Percentiles rank a stretch among this genome's conserved stretches.
Conservation (phyloP, 2,888 invertebrate genomes). For the Pterostichus madidus region DNA sequence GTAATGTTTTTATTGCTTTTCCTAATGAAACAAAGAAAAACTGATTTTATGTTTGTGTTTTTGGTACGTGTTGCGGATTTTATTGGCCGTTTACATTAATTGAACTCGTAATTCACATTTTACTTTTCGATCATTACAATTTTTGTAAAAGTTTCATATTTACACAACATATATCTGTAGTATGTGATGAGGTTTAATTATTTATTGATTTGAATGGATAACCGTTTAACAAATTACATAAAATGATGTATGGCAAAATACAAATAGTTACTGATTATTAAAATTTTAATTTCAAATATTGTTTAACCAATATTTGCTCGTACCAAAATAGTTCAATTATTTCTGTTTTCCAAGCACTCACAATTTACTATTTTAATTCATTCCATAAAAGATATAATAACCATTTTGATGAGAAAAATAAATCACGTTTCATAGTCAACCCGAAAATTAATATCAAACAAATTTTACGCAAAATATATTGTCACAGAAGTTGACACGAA, state of each 20-base stretch:
- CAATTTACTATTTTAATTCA: neutral
- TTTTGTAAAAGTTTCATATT: slow-evolving; percentile 2
- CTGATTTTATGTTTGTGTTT: slow-evolving; percentile 50
- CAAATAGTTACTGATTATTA: slow-evolving; percentile 38
- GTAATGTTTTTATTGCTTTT: slow-evolving; percentile 46
- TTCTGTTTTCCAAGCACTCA: neutral
- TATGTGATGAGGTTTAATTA: neutral
- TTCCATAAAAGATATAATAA: neutral
- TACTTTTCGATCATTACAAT: slow-evolving; percentile 11
- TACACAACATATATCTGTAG: too few species aligned
- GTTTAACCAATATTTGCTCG: slow-evolving; percentile 22
- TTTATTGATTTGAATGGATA: slow-evolving; percentile 7
- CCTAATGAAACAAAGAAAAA: slow-evolving; percentile 49
- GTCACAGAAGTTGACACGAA: slow-evolving; percentile 10
- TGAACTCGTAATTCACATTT: slow-evolving; percentile 34
- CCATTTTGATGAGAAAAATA: neutral
- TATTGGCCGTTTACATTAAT: slow-evolving; percentile 40
- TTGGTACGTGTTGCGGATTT: slow-evolving; percentile 13
- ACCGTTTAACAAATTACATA: slow-evolving; percentile 12
- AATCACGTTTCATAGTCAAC: neutral
- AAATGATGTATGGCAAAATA: slow-evolving; percentile 21
- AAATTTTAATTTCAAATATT: slow-evolving; percentile 26
- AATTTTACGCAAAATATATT: neutral
- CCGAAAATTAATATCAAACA: neutral
- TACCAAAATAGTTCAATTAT: slow-evolving; percentile 15